Conservation (phyloP, 1,140 invertebrate species). For the Diorhabda sublineata region DNA sequence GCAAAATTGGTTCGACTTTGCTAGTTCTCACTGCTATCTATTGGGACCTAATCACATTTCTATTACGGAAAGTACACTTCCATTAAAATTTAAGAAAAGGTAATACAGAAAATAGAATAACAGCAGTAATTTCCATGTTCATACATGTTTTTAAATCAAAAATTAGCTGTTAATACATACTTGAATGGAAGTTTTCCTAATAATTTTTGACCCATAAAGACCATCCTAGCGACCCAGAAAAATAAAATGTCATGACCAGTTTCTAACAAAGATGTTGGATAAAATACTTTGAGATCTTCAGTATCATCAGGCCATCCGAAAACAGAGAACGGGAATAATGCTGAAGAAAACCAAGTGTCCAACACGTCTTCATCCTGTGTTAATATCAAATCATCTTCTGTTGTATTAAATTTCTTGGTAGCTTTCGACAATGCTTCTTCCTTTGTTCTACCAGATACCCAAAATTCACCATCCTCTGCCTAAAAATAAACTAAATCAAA, state of each 20-base stretch:
- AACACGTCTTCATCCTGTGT: slow-evolving; percentile 93
- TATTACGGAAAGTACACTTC: no score
- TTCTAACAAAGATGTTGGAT: slow-evolving; percentile 90
- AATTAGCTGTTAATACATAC: slow-evolving; percentile 46
- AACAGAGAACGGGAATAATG: slow-evolving; percentile 93
- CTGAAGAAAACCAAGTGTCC: slow-evolving; percentile 99
- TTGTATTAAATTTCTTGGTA: slow-evolving; percentile 69
- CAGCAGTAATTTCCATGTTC: no score
- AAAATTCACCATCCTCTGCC: slow-evolving; percentile 45
- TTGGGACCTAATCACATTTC: no score
- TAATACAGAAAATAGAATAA: no score
- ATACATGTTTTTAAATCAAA: no score
- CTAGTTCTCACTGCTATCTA: no score
- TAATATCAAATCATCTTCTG: slow-evolving; percentile 63
- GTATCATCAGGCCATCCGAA: slow-evolving; percentile 95
- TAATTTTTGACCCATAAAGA: slow-evolving; percentile 91
- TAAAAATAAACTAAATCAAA: slow-evolving; percentile 4
- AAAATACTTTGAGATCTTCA: slow-evolving; percentile 72
- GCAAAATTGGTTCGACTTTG: no score
- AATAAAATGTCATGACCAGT: slow-evolving; percentile 98
- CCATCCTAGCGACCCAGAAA: slow-evolving; percentile 99
- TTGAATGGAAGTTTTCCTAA: slow-evolving; percentile 91
- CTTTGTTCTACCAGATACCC: slow-evolving; percentile 84
- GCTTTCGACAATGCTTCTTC: slow-evolving; percentile 85
- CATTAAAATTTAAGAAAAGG: no score